Conservation (phyloP, 2,797 vertebrate species). For the Parauchenoglanis punctatus region DNA sequence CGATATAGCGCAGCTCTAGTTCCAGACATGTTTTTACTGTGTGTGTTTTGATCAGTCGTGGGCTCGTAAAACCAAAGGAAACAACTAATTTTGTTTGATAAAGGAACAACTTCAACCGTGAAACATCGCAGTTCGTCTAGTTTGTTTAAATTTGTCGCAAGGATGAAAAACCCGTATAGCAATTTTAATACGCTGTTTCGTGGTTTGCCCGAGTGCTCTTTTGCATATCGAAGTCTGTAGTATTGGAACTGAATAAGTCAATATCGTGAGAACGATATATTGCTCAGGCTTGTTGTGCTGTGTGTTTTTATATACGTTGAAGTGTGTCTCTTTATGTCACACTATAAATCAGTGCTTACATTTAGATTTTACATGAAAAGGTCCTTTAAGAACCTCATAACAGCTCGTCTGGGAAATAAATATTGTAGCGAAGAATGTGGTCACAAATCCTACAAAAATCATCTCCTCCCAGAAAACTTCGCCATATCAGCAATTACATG, state of each 20-base stretch:
- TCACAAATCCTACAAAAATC: neutral
- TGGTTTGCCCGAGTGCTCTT: neutral
- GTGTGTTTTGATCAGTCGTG: neutral
- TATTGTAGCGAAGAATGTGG: neutral
- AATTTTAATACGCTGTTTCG: neutral
- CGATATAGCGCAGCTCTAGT: too few species aligned
- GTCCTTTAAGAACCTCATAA: neutral
- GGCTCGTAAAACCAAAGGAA: neutral
- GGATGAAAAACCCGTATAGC: neutral
- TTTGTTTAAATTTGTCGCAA: neutral
- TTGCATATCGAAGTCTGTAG: neutral
- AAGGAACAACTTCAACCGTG: neutral
- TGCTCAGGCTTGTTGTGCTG: neutral
- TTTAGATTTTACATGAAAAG: neutral
- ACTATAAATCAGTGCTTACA: neutral
- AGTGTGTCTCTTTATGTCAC: neutral
- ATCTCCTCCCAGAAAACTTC: too few species aligned
- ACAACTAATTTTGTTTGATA: neutral
- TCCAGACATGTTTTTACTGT: neutral
- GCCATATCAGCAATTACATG: too few species aligned
- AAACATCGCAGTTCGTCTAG: neutral
- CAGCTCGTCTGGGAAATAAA: neutral
- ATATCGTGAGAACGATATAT: slow-evolving; percentile 1
- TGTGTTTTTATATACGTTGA: neutral
- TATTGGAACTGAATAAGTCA: neutral